These are phyloP conservation scores for Tachina fera DNA, from an alignment of 2,888 invertebrate species.

Conservation along the genomic window DNA sequence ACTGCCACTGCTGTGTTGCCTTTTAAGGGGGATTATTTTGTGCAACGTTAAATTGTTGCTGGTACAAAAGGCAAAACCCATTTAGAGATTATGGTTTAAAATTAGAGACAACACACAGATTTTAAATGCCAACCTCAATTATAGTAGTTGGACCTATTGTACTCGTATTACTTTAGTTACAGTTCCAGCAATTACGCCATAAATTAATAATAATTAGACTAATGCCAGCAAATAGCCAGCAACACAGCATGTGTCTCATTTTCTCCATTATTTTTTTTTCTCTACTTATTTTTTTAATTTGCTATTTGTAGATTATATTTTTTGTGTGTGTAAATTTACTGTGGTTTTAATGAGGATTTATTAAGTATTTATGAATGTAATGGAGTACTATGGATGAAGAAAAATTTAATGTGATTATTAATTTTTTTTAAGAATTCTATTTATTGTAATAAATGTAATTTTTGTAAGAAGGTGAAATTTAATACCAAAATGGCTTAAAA, in stretches of 20 bases:
- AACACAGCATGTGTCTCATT: conserved; percentile 61
- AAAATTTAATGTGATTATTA: too few species aligned
- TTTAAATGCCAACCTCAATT: conserved; percentile 71
- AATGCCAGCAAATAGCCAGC: conserved; percentile 58
- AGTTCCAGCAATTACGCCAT: conserved; percentile 66
- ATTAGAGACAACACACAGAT: conserved; percentile 69
- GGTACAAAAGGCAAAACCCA: conserved; percentile 48
- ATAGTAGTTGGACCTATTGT: conserved; percentile 59
- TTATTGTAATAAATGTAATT: too few species aligned
- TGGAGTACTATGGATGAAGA: conserved; percentile 16
- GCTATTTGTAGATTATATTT: conserved; percentile 31
- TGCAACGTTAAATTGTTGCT: conserved; percentile 52
- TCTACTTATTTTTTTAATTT: conserved; percentile 24
- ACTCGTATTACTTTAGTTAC: conserved; percentile 33
- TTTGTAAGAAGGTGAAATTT: too few species aligned
- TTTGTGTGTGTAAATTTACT: conserved; percentile 34
- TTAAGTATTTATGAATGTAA: conserved; percentile 63
- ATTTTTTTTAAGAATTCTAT: too few species aligned
- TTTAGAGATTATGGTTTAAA: conserved; percentile 71
- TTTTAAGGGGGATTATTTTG: conserved; percentile 51
- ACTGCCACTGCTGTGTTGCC: neutral
- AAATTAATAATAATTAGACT: conserved; percentile 71
- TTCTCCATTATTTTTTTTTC: conserved; percentile 16
- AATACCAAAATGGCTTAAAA: too few species aligned
- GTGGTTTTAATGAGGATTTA: conserved; percentile 64